Base-by-base conservation (phyloP, 2,797 vertebrate species). In the Poecile montanus region DNA sequence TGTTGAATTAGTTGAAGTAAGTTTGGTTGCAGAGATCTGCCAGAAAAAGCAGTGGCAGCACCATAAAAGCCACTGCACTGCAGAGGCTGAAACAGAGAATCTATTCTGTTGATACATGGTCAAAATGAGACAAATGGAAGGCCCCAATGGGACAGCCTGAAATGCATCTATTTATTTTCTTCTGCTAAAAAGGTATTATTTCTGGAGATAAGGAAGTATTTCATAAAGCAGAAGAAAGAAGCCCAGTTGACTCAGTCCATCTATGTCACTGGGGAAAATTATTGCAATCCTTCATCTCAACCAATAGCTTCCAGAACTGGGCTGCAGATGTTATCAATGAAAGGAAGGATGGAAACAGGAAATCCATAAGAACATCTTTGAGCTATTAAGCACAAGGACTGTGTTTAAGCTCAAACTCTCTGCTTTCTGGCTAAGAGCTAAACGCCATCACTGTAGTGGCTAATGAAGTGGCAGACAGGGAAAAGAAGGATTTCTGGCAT, bases 141-240 rank as follows among this genome's bases (percentile, higher is more conserved):
- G 29, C 25, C 58, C 51, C 54, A 53, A 0, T 27, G 21, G 12
- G 36, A 34, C 56, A 71, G 57, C 38, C 42, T 91, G 57, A 89
- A 94, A 80, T 10, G 30, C 1, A 16, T 27, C 61, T 54, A 53
- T 84, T 60, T 74, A 53, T 88, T 90, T 91, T 86, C 62, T 88
- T 45, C 45, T 72, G 44, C 34, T 95, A 57, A 71, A 87, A 89
- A 63, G n/a, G 56, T 79, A 76, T 89, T 91, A 76, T 76, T 92
- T 91, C 87, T 85, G 53, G 32, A 93, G 57, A 83, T 73, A 96
- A 92, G 89, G 81, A 96, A 95, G 65, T 29, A 77, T 95, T 94
- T 93, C 72, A 87, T 85, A 56, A 93, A 76, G 51, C 19, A 42
- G 16, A 89, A 93, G 89, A 92, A 91, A 92, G 74, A 68, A 72